Evolutionary conservation across 2,113 vertebrate genomes (phyloP), one percentile per base, ranked within the genome.

Genomic region (Paedocypris sp.): DNA sequence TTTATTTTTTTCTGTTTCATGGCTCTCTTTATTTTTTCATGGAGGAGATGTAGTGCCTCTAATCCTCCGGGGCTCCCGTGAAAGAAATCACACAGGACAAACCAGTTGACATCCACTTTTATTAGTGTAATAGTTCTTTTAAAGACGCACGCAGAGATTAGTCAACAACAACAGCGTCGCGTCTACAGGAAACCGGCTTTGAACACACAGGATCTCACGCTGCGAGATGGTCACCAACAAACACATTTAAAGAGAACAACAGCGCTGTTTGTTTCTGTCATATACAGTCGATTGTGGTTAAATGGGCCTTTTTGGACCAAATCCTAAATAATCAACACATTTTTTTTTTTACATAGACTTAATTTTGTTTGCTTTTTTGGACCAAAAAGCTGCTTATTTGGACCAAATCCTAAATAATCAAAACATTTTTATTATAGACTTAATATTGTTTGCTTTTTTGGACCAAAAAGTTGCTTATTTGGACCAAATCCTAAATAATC

Each of bases 61-160:
- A 65, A 68, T 77, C 78, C 76, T 70, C 53, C 62, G 62, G n/a
- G 68, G 67, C 77, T 75, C 62, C 59, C 47, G 45, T 52, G 67
- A 70, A 46, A 35, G 71, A 75, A 78, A 70, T 36, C 32, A 7
- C 42, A 22, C 38, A 60, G 62, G 64, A 73, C 64, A 75, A 79
- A 74, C 63, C 67, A 71, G 69, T 66, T 77, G 80, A 80, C 74
- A 77, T 72, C 67, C 45, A 61, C 73, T 80, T 78, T 79, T 73
- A 71, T 78, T 60, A 18, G 62, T 65, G 66, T 80, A 80, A 83
- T 73, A 74, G 72, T 67, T 56, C 36, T 64, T 79, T 79, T 73
- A 64, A 78, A 74, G 64, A 75, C 75, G 62, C 70, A 73, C 77
- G 72, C 63, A 35, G 33, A 69, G 72, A 78, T 75, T 75, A 79